These are phyloP conservation scores for Columba livia DNA, from an alignment of 2,113 vertebrate species.

Conservation along the genomic window DNA sequence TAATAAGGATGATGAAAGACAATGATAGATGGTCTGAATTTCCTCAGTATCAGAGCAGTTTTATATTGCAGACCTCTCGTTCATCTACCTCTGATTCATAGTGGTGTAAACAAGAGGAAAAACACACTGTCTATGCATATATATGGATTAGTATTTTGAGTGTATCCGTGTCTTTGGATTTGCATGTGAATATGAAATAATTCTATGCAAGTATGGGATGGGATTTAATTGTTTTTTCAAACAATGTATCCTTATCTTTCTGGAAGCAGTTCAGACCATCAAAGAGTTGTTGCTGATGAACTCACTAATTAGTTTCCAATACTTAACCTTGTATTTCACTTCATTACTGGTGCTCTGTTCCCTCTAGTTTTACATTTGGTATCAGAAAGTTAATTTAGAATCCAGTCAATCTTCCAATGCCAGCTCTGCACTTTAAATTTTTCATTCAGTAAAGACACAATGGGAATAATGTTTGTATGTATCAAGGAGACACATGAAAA, in stretches of 20 bases:
- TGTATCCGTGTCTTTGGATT: conserved; percentile 67
- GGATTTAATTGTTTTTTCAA: conserved; percentile 78
- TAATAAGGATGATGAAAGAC: neutral
- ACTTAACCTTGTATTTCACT: conserved; percentile 74
- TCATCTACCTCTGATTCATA: neutral
- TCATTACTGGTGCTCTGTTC: conserved; percentile 66
- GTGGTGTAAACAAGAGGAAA: neutral
- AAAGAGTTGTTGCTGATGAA: conserved; percentile 76
- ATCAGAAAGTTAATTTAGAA: conserved; percentile 77
- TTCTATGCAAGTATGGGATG: conserved; percentile 71
- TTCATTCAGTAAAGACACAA: conserved; percentile 73
- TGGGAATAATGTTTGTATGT: conserved; percentile 72
- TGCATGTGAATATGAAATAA: conserved; percentile 81
- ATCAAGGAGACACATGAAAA: conserved; percentile 67
- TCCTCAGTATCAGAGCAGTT: neutral
- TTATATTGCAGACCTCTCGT: neutral
- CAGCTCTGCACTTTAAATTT: conserved; percentile 66
- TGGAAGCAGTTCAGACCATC: conserved; percentile 78
- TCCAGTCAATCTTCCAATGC: conserved; percentile 71
- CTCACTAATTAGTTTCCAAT: conserved; percentile 81
- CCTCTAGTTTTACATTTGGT: conserved; percentile 71
- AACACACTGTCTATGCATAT: neutral
- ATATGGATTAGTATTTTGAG: conserved; percentile 59
- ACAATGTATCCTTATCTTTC: conserved; percentile 83
- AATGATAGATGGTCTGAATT: neutral